Percentiles rank a stretch among this genome's conserved stretches.
Evolutionary conservation across 2,113 vertebrate genomes (phyloP).

Genomic region (Cyprinodon tularosa): DNA sequence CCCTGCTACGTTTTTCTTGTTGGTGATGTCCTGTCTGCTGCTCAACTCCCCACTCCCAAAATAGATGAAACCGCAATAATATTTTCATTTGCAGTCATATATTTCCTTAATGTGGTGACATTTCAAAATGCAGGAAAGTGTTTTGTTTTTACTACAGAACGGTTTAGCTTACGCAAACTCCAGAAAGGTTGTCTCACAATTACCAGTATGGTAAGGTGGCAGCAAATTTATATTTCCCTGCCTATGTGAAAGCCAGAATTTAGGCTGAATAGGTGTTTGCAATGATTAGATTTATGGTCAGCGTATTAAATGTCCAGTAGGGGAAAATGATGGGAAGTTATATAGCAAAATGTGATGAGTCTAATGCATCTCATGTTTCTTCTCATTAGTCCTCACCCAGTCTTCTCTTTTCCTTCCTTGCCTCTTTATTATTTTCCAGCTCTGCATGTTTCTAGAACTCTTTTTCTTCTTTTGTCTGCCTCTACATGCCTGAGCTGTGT

Average conservation of each 20-base stretch:
- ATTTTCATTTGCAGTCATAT: background rate
- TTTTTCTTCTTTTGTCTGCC: constrained; percentile 23
- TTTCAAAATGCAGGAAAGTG: constrained; percentile 1
- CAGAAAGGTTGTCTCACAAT: background rate
- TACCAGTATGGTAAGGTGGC: background rate
- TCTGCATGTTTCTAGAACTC: background rate
- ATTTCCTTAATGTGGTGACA: background rate
- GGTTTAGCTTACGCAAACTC: background rate
- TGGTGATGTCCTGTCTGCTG: background rate
- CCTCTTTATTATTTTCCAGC: constrained; percentile 5
- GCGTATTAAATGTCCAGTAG: constrained; percentile 28
- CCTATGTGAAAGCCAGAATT: constrained; percentile 11
- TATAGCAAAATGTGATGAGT: constrained; percentile 52
- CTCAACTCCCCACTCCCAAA: background rate
- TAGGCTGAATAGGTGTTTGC: constrained; percentile 16
- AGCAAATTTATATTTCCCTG: background rate
- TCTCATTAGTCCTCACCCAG: constrained; percentile 54
- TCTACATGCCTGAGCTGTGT: constrained; percentile 30
- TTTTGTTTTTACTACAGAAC: background rate
- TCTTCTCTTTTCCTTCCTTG: constrained; percentile 34
- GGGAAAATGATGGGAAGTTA: constrained; percentile 47
- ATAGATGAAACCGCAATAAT: background rate
- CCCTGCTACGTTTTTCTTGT: background rate
- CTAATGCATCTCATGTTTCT: constrained; percentile 56
- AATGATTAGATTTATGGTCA: constrained; percentile 45